These are phyloP conservation scores for Antigone vipio DNA, from an alignment of 2,113 vertebrate species.

Conservation along the genomic window DNA sequence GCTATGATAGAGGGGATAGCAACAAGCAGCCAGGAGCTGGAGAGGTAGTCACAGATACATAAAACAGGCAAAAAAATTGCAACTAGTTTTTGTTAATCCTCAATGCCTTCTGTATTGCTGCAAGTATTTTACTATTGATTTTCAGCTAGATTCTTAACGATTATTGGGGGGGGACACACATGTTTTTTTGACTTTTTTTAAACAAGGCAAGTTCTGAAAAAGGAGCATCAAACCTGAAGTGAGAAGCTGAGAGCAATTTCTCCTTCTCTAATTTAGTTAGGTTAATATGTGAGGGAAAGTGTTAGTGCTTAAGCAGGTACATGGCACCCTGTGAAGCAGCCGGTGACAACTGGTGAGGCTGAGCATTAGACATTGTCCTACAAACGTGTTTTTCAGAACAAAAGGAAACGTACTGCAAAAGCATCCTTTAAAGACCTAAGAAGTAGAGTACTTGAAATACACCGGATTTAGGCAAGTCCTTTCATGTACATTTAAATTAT, in stretches of 20 bases:
- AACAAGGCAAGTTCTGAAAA: background rate
- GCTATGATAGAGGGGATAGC: background rate
- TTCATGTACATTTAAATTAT: constrained; percentile 62
- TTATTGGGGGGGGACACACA: fast-evolving
- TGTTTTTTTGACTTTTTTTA: background rate
- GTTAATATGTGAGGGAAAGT: background rate
- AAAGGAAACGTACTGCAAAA: constrained; percentile 1
- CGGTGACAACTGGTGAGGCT: background rate
- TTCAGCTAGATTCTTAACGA: background rate
- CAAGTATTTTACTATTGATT: background rate
- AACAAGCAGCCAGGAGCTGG: background rate
- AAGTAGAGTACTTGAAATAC: constrained; percentile 8
- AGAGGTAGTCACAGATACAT: background rate
- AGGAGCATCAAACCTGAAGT: background rate
- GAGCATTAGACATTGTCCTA: background rate
- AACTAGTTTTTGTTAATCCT: background rate
- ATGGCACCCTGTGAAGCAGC: background rate
- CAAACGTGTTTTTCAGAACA: background rate
- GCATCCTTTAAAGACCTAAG: background rate
- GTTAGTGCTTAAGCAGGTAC: background rate
- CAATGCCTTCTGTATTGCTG: background rate
- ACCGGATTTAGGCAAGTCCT: constrained; percentile 23
- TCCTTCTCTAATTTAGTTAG: background rate
- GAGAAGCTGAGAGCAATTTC: background rate
- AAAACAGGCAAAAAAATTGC: background rate